phyloP scores from a whole-genome alignment of 2,888 invertebrate genomes.

The Clanis bilineata region DNA sequence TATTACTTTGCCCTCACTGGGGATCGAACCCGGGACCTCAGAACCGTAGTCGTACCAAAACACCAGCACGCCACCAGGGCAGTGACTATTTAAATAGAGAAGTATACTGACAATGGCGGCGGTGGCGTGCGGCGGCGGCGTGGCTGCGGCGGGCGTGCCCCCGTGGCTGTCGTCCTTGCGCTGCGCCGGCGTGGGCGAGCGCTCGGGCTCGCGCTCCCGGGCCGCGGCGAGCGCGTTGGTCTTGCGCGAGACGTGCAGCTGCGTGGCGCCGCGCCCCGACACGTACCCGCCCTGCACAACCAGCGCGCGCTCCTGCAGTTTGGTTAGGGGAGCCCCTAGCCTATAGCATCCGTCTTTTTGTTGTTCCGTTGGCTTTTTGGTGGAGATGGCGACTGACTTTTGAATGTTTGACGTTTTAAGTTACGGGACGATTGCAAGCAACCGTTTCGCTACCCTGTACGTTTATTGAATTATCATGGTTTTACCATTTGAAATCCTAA shows the following conservation, averaged over 20 bases:
- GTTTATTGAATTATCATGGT: too few relatives aligned
- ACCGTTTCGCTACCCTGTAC: too few relatives aligned
- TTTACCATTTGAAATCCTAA: too few relatives aligned
- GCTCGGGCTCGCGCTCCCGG: conserved; percentile 83
- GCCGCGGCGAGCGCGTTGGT: conserved; percentile 86
- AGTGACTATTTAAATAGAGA: too few relatives aligned
- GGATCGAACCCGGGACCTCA: too few relatives aligned
- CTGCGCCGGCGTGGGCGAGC: conserved; percentile 53
- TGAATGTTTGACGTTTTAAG: background rate
- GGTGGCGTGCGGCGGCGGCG: conserved; percentile 63
- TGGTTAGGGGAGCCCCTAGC: conserved; percentile 82
- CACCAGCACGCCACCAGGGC: too few relatives aligned
- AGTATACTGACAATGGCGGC: conserved; percentile 61
- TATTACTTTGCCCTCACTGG: too few relatives aligned
- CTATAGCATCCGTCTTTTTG: conserved; percentile 68
- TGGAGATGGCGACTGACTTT: background rate
- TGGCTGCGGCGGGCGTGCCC: conserved; percentile 53
- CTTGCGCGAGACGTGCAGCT: conserved; percentile 88
- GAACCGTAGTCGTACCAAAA: too few relatives aligned
- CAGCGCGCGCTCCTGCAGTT: conserved; percentile 85
- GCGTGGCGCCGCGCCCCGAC: conserved; percentile 81
- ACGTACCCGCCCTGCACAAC: conserved; percentile 86
- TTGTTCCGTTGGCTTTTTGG: conserved; percentile 55
- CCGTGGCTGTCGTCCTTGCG: conserved; percentile 40
- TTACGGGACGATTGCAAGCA: background rate